Evolutionary conservation across 2,113 vertebrate genomes (phyloP), one percentile per base, ranked within the genome.

Genomic region (Gobio gobio): DNA sequence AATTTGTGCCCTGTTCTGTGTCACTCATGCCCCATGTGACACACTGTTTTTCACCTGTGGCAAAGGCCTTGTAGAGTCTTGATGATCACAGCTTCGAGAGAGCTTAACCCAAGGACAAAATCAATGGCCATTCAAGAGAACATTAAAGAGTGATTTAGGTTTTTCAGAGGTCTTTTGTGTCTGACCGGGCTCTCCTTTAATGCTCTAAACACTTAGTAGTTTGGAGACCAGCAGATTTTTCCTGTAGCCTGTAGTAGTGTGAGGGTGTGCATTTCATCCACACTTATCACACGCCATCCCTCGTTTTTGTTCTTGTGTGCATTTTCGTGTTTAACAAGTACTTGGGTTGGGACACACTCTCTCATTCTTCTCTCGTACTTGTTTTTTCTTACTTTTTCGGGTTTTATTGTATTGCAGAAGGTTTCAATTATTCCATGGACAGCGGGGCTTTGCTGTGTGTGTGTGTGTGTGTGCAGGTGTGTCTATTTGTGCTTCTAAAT

Each of bases 71-170:
- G 49, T 79, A 18, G 59, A 51, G 64, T 80, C 56, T 59, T 72
- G 77, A 80, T 79, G 51, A 72, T 79, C 70, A 47, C 77, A 63
- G 76, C 73, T 61, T 73, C 43, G 47, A 72, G 54, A 72, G 66
- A 79, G 58, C 84, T 79, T 80, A 81, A 85, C 77, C 84, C 26
- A 68, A 81, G 84, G 77, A 80, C 77, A 85, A 85, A 85, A 85
- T 85, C 84, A 85, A 80, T 85, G 78, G 64, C 49, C 84, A 85
- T 79, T 85, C 75, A 78, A 73, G 66, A 85, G 54, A 79, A 85
- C 84, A 85, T 85, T 85, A 80, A 73, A 61, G 84, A 80, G 77
- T 85, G 84, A 85, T 85, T 85, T 85, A 85, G 84, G 77, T 80
- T 80, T 85, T 85, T 80, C 78, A 72, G 84, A 72, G 75, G 13